Conservation (phyloP, 2,797 vertebrate species). For the Caiman crocodilus region DNA sequence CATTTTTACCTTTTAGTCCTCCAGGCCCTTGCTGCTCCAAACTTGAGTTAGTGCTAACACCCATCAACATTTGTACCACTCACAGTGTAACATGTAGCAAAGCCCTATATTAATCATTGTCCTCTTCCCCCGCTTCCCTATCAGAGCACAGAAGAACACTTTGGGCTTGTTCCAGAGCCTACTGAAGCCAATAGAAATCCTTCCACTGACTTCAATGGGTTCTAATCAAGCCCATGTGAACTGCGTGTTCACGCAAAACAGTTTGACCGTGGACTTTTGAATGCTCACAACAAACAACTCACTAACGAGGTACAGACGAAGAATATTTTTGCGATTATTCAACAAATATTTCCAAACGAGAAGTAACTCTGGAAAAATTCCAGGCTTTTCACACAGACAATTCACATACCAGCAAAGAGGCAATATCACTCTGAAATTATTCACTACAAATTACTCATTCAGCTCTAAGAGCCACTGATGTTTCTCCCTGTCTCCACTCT, state of each 20-base stretch:
- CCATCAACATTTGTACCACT: no score
- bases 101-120: no score
- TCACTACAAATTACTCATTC: not conserved
- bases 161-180: accelerated
- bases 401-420: not conserved
- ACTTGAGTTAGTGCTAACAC: no score
- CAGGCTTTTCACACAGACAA: not conserved
- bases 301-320: slow-evolving; percentile 33
- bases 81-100: no score
- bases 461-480: not conserved
- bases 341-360: not conserved
- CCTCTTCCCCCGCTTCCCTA: no score
- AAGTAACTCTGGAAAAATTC: slow-evolving; percentile 31
- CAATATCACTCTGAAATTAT: not conserved
- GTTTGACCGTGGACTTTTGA: slow-evolving; percentile 19
- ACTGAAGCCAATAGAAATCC: not conserved
- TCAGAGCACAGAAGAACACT: not conserved
- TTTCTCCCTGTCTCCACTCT: not conserved
- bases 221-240: slow-evolving; percentile 23
- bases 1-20: no score
- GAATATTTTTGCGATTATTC: not conserved
- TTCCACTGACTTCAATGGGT: not conserved
- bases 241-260: not conserved
- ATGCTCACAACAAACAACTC: slow-evolving; percentile 34
- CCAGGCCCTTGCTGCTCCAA: no score